Evolutionary conservation across 2,888 invertebrate species (phyloP).

Genomic region (Daptonema setosum): DNA sequence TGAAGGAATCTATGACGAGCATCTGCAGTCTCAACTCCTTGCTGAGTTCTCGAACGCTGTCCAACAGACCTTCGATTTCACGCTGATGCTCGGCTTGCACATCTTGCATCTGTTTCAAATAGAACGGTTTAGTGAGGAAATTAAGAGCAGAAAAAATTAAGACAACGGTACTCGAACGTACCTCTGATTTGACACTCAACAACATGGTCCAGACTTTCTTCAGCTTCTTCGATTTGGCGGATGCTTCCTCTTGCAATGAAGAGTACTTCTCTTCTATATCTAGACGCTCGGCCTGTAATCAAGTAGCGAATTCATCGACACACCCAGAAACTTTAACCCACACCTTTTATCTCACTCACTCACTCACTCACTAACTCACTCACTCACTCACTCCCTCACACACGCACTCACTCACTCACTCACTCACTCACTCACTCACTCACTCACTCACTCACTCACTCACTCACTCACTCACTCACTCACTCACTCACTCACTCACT

Average conservation of each 20-base stretch:
- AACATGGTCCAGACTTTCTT: slow-evolving; percentile 37
- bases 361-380: too few relatives aligned
- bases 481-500: too few relatives aligned
- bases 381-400: too few relatives aligned
- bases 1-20: slow-evolving; percentile 68
- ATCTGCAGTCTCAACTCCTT: slow-evolving; percentile 67
- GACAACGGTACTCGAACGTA: not conserved
- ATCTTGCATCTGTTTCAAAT: slow-evolving; percentile 31
- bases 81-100: slow-evolving; percentile 73
- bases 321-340: too few relatives aligned
- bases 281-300: slow-evolving; percentile 52
- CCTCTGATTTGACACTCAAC: not conserved
- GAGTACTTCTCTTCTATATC: slow-evolving; percentile 86
- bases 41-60: slow-evolving; percentile 68
- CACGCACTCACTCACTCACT: too few relatives aligned
- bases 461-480: too few relatives aligned
- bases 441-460: too few relatives aligned
- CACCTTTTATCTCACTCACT: too few relatives aligned
- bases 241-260: slow-evolving; percentile 75
- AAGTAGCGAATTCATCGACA: too few relatives aligned
- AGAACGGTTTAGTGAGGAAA: too few relatives aligned
- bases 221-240: slow-evolving; percentile 71
- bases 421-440: too few relatives aligned
- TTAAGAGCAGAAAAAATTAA: not conserved
- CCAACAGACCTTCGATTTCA: slow-evolving; percentile 83